Evolutionary conservation across 1,140 invertebrate genomes (phyloP).

Genomic region (Tetramorium parvispinum): DNA sequence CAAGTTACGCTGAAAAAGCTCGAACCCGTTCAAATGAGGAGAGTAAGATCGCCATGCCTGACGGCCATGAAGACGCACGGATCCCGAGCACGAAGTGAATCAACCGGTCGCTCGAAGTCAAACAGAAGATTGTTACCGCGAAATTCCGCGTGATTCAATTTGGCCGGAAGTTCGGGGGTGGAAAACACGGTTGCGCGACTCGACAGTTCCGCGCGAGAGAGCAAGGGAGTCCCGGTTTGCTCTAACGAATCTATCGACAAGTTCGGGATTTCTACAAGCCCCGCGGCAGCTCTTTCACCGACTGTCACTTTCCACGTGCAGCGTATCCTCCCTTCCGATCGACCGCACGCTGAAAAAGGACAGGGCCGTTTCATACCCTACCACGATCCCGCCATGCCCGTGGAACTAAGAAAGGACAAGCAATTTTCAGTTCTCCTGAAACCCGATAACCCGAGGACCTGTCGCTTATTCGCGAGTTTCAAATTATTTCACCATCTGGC

Average conservation of each 20-base stretch:
- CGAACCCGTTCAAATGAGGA: constrained; percentile 13
- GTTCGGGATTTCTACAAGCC: constrained; percentile 35
- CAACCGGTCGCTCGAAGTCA: constrained; percentile 76
- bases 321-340: background rate
- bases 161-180: constrained; percentile 70
- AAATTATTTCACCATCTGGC: constrained; percentile 80
- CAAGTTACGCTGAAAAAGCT: constrained; percentile 39
- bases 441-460: constrained; percentile 60
- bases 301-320: constrained; percentile 43
- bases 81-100: constrained; percentile 68
- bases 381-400: background rate
- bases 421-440: constrained; percentile 67
- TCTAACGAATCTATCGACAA: constrained; percentile 73
- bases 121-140: constrained; percentile 79
- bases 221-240: background rate
- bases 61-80: constrained; percentile 7
- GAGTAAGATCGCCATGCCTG: constrained; percentile 13
- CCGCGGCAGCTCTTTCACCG: constrained; percentile 22
- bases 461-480: constrained; percentile 73
- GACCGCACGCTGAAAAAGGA: background rate
- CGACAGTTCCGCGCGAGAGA: constrained; percentile 1
- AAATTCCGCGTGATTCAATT: constrained; percentile 79
- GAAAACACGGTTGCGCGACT: constrained; percentile 62
- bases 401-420: constrained; percentile 39
- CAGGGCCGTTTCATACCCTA: constrained; percentile 6